These are phyloP conservation scores for Protophormia terraenovae DNA, from an alignment of 2,888 invertebrate species.

Conservation along the genomic window DNA sequence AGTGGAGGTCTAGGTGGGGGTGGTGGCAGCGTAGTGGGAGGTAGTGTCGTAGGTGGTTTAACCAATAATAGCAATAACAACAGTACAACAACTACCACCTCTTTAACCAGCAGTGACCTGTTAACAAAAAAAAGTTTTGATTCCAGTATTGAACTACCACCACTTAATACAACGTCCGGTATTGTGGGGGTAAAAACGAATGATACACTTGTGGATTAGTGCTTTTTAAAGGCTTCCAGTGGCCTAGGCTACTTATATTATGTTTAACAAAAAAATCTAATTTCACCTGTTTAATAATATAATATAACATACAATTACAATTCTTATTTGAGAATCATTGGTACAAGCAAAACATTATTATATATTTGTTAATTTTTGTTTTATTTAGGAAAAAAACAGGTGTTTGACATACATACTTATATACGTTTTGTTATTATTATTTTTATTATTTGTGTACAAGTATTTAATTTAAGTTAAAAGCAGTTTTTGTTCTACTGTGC, in stretches of 20 bases:
- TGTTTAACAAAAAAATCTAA: conserved; percentile 43
- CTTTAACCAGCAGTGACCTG: conserved; percentile 77
- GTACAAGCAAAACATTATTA: conserved; percentile 25
- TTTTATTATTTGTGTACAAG: background rate
- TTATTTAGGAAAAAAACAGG: background rate
- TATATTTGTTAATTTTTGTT: background rate
- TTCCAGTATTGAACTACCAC: conserved; percentile 76
- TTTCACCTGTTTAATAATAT: conserved; percentile 36
- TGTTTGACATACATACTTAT: background rate
- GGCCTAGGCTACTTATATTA: conserved; percentile 61
- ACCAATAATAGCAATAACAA: conserved; percentile 70
- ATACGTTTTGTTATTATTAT: background rate
- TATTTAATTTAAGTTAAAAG: conserved; percentile 23
- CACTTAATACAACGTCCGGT: conserved; percentile 67
- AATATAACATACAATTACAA: conserved; percentile 30
- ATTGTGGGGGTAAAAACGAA: conserved; percentile 64
- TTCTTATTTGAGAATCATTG: conserved; percentile 29
- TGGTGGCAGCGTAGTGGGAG: background rate
- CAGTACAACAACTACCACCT: conserved; percentile 69
- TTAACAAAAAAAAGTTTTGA: conserved; percentile 77
- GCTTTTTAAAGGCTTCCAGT: conserved; percentile 66
- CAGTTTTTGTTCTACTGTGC: conserved; percentile 59
- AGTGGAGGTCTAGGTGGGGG: conserved; percentile 47
- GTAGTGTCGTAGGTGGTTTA: conserved; percentile 66
- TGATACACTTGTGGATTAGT: conserved; percentile 70